Evolutionary conservation across 2,888 invertebrate genomes (phyloP), one percentile per base, ranked within the genome.

Genomic region (Lobophora halterata): DNA sequence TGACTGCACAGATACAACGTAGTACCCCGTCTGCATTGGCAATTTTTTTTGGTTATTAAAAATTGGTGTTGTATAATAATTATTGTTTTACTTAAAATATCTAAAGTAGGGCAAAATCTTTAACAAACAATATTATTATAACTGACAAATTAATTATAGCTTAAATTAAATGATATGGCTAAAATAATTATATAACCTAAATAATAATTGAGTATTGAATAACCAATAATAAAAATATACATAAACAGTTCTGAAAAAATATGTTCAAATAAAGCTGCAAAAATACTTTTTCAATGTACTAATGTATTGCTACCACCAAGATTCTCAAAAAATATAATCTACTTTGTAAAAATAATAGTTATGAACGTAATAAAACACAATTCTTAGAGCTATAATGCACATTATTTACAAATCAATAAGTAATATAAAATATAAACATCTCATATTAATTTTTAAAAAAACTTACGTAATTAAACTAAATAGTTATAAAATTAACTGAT

Each of bases 261-360:
- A 29, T 8, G 21, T 7, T 55, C 49, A 49, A 52, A 59, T 55
- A 64, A 56, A 56, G 55, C 53, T 55, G 53, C n/a, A 53, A 49
- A 61, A 55, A 58, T 52, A 55, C 57, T 52, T 56, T 56, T n/a
- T 46, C 51, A 52, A 58, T 50, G 48, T 60, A 60, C 52, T 53
- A 58, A 56, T 31, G 33, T 37, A 40, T 24, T 34, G 53, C 61
- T 61, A 62, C 62, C 65, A 62, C 60, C 62, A n/a, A n/a, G 49
- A 42, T 49, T 45, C 35, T 37, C 25, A 32, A 36, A 32, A 25
- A 50, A 20, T 36, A 28, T 28, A n/a, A n/a, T n/a, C n/a, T n/a
- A n/a, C n/a, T 35, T 21, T 35, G 21, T 30, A 42, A 53, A 55
- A 55, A 31, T 28, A 20, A 32, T 28, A 34, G 21, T 16, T 31